Base-by-base conservation (phyloP, 2,113 vertebrate genomes). In the Aphelocoma coerulescens region DNA sequence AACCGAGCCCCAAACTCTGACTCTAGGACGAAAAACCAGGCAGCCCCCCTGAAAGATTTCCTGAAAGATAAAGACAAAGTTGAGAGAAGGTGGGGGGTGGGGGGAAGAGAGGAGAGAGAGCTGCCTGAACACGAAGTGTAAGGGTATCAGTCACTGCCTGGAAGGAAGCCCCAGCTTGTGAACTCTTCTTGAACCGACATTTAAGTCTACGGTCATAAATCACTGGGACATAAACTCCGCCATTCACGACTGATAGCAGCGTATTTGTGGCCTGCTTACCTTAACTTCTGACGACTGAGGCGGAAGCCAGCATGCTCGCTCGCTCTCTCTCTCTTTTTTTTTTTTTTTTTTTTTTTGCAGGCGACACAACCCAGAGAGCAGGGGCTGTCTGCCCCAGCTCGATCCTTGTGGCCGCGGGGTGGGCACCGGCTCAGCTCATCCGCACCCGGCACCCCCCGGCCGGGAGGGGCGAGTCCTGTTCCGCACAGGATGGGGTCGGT, bases 101-200 rank as follows among this genome's bases (percentile, higher is more conserved):
- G 73, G 35, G 22, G 16, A 30, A 55, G 51, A 85, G 66, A 86
- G 80, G n/a, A 90, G 79, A 90, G 96, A 97, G 97, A 95, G 96
- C 93, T 96, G 98, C 97, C 97, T 98, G 98, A 98, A 98, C 97
- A 98, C 97, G 96, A 97, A 98, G 98, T 98, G 98, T 98, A 96
- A 98, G 98, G 98, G 98, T 99, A 99, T 99, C 99, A 98, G 98
- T 98, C 98, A 98, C 97, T 98, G 98, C 98, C 97, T 98, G 98
- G 98, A 97, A 98, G 98, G 98, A 99, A 98, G 98, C 98, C 98
- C 98, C 98, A 98, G 98, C 98, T 98, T 98, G 98, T 99, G 99
- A 99, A 99, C 99, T 99, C 99, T 99, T 99, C 99, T 99, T 99
- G 99, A 99, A 99, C 99, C 99, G 99, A 99, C 99, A 99, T 99